Evolutionary conservation across 2,888 invertebrate genomes (phyloP).

Genomic region (Andrena dorsata): DNA sequence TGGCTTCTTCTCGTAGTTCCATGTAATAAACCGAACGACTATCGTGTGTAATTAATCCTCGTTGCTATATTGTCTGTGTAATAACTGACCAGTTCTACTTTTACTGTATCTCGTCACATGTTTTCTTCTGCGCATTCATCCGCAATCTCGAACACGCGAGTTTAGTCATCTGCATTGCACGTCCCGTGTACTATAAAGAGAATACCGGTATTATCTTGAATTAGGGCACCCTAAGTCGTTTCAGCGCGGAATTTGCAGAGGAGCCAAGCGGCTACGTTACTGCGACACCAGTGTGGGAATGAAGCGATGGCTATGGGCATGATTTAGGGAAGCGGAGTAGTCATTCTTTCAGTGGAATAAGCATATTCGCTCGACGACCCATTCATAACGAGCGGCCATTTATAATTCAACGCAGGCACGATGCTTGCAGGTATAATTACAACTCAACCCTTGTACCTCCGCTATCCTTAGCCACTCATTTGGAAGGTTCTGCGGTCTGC

Average conservation of each 20-base stretch:
- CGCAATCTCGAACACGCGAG: too few species aligned
- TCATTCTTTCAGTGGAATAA: conserved; percentile 63
- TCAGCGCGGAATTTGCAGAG: neutral
- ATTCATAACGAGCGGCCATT: conserved; percentile 67
- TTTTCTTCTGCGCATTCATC: too few species aligned
- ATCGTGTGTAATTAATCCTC: conserved; percentile 61
- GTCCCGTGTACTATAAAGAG: too few species aligned
- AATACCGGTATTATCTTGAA: too few species aligned
- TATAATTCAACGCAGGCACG: conserved; percentile 65
- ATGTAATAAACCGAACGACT: conserved; percentile 36
- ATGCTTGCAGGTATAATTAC: conserved; percentile 69
- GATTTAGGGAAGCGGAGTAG: conserved; percentile 56
- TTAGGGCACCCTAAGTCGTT: neutral
- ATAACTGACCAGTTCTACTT: too few species aligned
- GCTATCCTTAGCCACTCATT: conserved; percentile 31
- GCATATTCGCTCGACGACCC: conserved; percentile 60
- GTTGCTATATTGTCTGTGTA: too few species aligned
- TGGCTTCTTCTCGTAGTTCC: conserved; percentile 44
- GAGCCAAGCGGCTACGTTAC: conserved; percentile 5
- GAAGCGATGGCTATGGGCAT: conserved; percentile 44
- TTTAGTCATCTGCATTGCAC: too few species aligned
- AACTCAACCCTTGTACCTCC: conserved; percentile 23
- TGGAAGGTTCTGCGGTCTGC: conserved; percentile 30
- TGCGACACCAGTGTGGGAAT: conserved; percentile 15
- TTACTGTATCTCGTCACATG: too few species aligned